Base-by-base conservation (phyloP, 2,113 vertebrate genomes). In the Puffinus mauretanicus region DNA sequence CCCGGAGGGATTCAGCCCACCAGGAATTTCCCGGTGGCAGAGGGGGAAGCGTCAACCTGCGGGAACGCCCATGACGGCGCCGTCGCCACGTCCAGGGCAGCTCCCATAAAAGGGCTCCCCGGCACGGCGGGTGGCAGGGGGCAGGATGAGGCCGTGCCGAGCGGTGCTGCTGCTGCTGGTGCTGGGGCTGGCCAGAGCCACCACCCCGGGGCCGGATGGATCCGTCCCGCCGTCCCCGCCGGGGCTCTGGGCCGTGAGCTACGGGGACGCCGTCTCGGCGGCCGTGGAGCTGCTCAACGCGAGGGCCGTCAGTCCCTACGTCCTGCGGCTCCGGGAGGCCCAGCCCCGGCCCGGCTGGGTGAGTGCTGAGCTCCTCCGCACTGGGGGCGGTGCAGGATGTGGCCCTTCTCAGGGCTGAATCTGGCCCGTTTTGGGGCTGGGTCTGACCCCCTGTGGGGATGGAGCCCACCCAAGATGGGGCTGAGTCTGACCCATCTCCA, bases 201-300 rank as follows among this genome's bases (percentile, higher is more conserved):
- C 94, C 94, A 64, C 27, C 0, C 3, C 1, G 0, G 22, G 2
- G 0, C 1, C 1, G 15, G 3, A 7, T 0, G 21, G 52, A 2
- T 13, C 70, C 32, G 0, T n/a, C 16, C 13, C 49, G 0, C 3
- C 7, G 0, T 2, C 61, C 36, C 1, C 64, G 0, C 6, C 4
- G 1, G 24, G 16, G 2, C 1, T 10, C 9, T 2, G 62, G 51
- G 2, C 11, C 1, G 13, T 91, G 32, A 64, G 19, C 87, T 93
- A 89, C 4, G 3, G 0, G 11, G 84, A 36, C 0, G 77, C 0
- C 2, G n/a, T 93, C 30, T 18, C 15, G 1, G 94, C 96, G 1
- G 54, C 90, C 1, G 81, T 94, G 88, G 93, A 72, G 62, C 81
- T 93, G 57, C 94, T 96, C 64, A 95, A 96, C 7, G 0, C 40